These are phyloP conservation scores for Dolichopus griseipennis DNA, from an alignment of 2,888 invertebrate species.

Conservation along the genomic window DNA sequence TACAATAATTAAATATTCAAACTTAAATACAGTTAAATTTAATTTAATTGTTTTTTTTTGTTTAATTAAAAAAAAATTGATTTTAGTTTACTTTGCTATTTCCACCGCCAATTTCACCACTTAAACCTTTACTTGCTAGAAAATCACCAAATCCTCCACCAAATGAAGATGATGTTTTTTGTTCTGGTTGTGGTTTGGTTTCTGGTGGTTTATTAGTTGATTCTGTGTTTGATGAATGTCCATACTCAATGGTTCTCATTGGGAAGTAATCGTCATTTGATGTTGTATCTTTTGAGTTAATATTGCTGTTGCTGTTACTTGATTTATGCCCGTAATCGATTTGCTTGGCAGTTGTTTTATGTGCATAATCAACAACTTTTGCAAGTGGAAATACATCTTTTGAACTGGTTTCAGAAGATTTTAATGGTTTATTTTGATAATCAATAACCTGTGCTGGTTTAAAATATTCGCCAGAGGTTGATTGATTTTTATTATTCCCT, in stretches of 20 bases:
- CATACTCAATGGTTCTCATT: slow-evolving; percentile 61
- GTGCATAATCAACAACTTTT: slow-evolving; percentile 63
- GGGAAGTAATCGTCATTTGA: slow-evolving; percentile 33
- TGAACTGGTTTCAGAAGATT: slow-evolving; percentile 28
- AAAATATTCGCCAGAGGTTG: slow-evolving; percentile 45
- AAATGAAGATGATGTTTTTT: not conserved
- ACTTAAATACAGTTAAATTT: not conserved
- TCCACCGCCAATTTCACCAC: slow-evolving; percentile 19
- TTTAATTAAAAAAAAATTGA: not conserved
- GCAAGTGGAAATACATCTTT: slow-evolving; percentile 47
- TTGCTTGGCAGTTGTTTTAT: slow-evolving; percentile 43
- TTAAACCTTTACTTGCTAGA: slow-evolving; percentile 9
- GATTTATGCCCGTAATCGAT: slow-evolving; percentile 58
- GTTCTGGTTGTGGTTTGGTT: not conserved
- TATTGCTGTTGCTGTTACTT: slow-evolving; percentile 15
- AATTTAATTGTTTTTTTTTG: not conserved
- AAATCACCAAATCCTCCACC: not conserved
- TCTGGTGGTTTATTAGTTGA: not conserved
- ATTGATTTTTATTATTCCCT: slow-evolving; percentile 11
- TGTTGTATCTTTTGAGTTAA: slow-evolving; percentile 48
- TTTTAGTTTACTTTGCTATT: slow-evolving; percentile 11
- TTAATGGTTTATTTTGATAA: slow-evolving; percentile 54
- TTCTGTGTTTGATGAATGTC: slow-evolving; percentile 45
- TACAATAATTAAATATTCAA: not conserved
- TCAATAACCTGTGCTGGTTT: slow-evolving; percentile 57